Evolutionary conservation across 1,140 invertebrate genomes (phyloP).

Genomic region (Episyrphus balteatus): DNA sequence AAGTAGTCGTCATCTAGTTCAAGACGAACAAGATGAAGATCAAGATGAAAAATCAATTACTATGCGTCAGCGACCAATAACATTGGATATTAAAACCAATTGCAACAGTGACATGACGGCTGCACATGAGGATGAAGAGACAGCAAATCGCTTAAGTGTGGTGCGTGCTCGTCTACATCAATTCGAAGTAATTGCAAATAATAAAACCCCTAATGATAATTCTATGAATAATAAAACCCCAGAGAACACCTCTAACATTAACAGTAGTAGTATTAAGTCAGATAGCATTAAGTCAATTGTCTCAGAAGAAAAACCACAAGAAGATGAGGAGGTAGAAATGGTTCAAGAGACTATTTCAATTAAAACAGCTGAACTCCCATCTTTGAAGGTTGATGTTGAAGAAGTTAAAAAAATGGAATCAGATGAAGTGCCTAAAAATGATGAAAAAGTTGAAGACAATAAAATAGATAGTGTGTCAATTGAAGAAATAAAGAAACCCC

Average conservation of each 20-base stretch:
- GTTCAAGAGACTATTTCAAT: too few relatives aligned
- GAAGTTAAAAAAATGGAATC: constrained; percentile 8
- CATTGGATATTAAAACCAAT: not conserved
- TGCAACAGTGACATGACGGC: not conserved
- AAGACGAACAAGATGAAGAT: not conserved
- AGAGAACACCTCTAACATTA: not conserved
- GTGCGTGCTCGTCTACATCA: constrained; percentile 14
- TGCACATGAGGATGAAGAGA: not conserved
- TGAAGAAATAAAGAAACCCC: not conserved
- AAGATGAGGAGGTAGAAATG: too few relatives aligned
- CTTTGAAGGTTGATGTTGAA: not conserved
- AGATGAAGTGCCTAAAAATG: constrained; percentile 16
- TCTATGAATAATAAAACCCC: not conserved
- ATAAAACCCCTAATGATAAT: constrained; percentile 5
- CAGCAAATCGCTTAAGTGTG: constrained; percentile 11
- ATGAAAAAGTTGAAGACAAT: constrained; percentile 18
- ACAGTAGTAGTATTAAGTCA: too few relatives aligned
- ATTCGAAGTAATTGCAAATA: constrained; percentile 14
- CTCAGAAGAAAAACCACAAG: too few relatives aligned
- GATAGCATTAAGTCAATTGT: too few relatives aligned
- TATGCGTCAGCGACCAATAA: not conserved
- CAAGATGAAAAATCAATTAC: not conserved
- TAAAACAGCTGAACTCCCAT: too few relatives aligned
- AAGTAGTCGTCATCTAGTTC: not conserved
- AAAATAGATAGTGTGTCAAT: not conserved